Base-by-base conservation (phyloP, 23 tunicate genomes). In the Trididemnum miniatum region DNA sequence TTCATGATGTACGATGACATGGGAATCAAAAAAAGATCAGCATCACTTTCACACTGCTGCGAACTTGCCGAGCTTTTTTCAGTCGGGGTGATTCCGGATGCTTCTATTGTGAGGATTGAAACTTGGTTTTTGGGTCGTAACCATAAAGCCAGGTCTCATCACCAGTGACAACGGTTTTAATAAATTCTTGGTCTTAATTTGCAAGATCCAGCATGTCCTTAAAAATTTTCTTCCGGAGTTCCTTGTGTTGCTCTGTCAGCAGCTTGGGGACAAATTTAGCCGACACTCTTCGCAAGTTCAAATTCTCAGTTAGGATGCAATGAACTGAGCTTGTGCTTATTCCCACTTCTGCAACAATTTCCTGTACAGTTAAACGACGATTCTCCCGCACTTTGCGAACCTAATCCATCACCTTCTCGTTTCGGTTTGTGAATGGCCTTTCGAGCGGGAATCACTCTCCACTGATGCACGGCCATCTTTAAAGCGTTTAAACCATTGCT, bases 41-140 rank as follows among this genome's bases (percentile, higher is more conserved):
- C 26, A 71, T 71, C 44, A 71, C 76, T 30, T 34, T 71, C 76
- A 4, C 76, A 33, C 23, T 71, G 76, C 76, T 71, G 76, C 23
- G 38, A 71, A 71, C 18, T 71, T 71, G 76, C 26, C 37, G 39
- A 33, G 76, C 76, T 71, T 28, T 28, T 31, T 71, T 71, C 7
- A 37, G 76, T 34, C 37, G n/a, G 28, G 76, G 76, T 71, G 38
- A 71, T 71, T 71, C 76, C 76, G n/a, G 44, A 71, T 71, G 76
- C 44, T 71, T 31, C 76, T 18, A 71, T 31, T 71, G 76, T n/a
- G 76, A 71, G 15, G 76, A 71, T 34, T 71, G 36, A 71, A 71
- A 34, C 76, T 71, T 71, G 76, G 36, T 71, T 71, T 71, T 7
- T 33, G 39, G 76, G 76, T 71, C 76, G 5, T 71, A 63, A 22